Base-by-base conservation (phyloP, 2,888 invertebrate species). In the Cerceris ruficornis region DNA sequence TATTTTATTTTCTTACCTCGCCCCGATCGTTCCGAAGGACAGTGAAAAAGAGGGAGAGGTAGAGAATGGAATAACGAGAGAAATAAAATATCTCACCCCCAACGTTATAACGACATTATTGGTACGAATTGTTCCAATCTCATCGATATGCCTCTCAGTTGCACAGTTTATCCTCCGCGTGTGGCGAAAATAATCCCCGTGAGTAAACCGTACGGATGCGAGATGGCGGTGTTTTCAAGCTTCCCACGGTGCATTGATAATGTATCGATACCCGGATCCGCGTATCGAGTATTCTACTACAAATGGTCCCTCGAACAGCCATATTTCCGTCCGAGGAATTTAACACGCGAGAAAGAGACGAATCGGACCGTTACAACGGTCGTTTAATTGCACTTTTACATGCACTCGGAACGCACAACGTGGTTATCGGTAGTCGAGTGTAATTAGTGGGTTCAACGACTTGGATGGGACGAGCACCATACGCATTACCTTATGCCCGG, bases 1-100 rank as follows among this genome's bases (percentile, higher is more conserved):
- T 64, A 59, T 67, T 71, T 71, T 43, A 67, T 77, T 77, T 71
- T 28, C 77, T 77, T 70, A 67, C 11, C 46, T 11, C 41, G 15
- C 28, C 62, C 17, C 13, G 41, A 42, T 1, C 43, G 14, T 13
- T 52, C 1, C 6, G 64, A 46, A 8, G 11, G 46, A 46, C 46
- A 11, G 46, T 46, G 50, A n/a, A n/a, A n/a, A n/a, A n/a, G 50
- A 6, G 50, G 2, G n/a, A n/a, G n/a, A n/a, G n/a, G 11, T 0
- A n/a, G 50, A n/a, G 50, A 50, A n/a, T n/a, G n/a, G n/a, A n/a
- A n/a, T 50, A 13, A 7, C 50, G 7, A 6, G 11, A 11, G 11
- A 46, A 46, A 11, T 46, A 46, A 46, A 46, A 46, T 46, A 46
- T 11, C 46, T 8, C 11, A 46, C 46, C 8, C 46, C 8, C 46